Conservation (phyloP, 2,888 invertebrate genomes). For the Blera fallax region DNA sequence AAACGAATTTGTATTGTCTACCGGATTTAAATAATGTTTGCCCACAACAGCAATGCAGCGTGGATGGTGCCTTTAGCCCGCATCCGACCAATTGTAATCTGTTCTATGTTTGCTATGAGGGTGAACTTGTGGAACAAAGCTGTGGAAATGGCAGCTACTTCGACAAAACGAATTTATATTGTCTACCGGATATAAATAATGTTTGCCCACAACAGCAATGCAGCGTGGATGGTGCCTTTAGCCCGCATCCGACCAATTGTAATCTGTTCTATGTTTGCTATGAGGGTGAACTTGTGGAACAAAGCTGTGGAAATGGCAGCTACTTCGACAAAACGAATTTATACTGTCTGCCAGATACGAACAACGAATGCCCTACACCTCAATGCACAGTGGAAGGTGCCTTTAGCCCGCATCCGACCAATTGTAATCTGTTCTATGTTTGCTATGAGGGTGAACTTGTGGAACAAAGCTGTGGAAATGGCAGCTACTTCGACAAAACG, state of each 20-base stretch:
- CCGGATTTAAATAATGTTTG: constrained; percentile 23
- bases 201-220: constrained; percentile 46
- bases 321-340: constrained; percentile 71
- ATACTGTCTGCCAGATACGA: not conserved
- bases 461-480: constrained; percentile 74
- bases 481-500: constrained; percentile 73
- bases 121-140: constrained; percentile 73
- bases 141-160: constrained; percentile 76
- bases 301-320: constrained; percentile 74
- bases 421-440: constrained; percentile 27
- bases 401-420: not conserved
- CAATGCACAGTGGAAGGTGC: constrained; percentile 67
- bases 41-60: constrained; percentile 57
- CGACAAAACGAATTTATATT: constrained; percentile 2
- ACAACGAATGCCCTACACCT: not conserved
- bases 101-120: constrained; percentile 63
- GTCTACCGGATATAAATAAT: constrained; percentile 23
- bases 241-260: constrained; percentile 22
- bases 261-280: constrained; percentile 29
- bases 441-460: constrained; percentile 73
- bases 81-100: constrained; percentile 18
- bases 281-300: constrained; percentile 73
- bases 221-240: constrained; percentile 39
- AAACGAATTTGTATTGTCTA: not conserved
- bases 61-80: constrained; percentile 14